A percentile compares a stretch with the other conserved stretches of the same genome.
Conservation (phyloP, 2,113 vertebrate species). For the Psittacula cyanocephala region DNA sequence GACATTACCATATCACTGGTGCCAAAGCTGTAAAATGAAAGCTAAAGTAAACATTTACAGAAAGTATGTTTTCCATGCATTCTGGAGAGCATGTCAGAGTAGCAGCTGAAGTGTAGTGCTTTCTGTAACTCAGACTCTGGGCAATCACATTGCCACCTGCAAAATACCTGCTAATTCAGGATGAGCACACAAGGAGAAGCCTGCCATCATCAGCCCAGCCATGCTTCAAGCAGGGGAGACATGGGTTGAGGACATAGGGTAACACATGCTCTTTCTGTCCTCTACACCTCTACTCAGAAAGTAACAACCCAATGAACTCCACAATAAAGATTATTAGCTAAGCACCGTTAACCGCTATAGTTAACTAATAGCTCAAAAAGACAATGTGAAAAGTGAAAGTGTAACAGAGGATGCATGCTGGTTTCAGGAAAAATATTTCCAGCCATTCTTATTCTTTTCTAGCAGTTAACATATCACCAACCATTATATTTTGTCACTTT, state of each 20-base stretch:
- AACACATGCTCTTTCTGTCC: fast-evolving
- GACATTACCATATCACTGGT: neutral
- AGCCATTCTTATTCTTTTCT: neutral
- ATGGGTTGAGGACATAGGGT: fast-evolving
- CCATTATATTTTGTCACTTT: neutral
- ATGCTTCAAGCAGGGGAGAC: neutral
- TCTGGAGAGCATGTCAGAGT: fast-evolving
- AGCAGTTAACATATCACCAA: neutral
- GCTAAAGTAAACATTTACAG: neutral
- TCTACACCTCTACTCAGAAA: neutral
- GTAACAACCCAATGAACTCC: neutral
- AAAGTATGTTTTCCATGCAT: neutral
- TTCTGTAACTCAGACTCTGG: fast-evolving
- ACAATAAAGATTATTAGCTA: neutral
- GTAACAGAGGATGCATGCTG: neutral
- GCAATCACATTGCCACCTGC: neutral
- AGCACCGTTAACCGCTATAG: neutral
- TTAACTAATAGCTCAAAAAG: neutral
- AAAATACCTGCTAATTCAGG: neutral
- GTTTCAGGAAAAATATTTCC: neutral
- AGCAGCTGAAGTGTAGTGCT: fast-evolving
- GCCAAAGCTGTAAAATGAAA: neutral
- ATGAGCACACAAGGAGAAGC: fast-evolving
- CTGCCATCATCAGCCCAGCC: neutral
- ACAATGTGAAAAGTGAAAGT: neutral